Percentiles rank a stretch among this genome's conserved stretches.
Conservation (phyloP, 1,140 invertebrate species). For the Lepidurus packardi region DNA sequence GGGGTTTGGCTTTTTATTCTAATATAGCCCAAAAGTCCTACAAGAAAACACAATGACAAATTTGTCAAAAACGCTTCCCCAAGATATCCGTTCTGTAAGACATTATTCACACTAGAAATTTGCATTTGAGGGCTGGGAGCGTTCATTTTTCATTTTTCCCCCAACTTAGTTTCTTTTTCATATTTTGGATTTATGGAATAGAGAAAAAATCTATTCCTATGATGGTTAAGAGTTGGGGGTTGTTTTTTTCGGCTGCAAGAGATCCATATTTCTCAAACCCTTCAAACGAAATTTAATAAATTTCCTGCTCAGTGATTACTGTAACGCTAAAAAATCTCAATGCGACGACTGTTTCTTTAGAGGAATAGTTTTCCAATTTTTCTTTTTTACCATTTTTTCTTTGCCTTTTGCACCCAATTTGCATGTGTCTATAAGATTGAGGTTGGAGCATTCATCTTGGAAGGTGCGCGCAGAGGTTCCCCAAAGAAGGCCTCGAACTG, state of each 20-base stretch:
- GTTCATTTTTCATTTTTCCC: neutral
- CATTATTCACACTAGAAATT: neutral
- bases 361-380: neutral
- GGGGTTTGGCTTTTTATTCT: too few species aligned
- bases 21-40: neutral
- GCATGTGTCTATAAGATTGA: constrained; percentile 14
- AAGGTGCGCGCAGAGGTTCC: neutral
- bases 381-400: neutral
- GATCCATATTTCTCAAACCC: neutral
- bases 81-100: neutral
- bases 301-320: neutral
- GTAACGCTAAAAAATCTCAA: neutral
- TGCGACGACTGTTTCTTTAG: neutral
- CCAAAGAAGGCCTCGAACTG: neutral
- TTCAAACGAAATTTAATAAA: neutral
- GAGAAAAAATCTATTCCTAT: neutral
- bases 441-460: neutral
- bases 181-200: too few species aligned
- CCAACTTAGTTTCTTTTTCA: neutral
- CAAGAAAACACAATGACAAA: constrained; percentile 18
- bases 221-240: neutral
- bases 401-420: neutral
- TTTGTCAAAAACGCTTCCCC: constrained; percentile 9
- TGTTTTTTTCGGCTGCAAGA: neutral
- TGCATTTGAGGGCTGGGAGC: neutral